Evolutionary conservation across 2,113 vertebrate genomes (phyloP), one percentile per base, ranked within the genome.

Genomic region (Excalfactoria chinensis): DNA sequence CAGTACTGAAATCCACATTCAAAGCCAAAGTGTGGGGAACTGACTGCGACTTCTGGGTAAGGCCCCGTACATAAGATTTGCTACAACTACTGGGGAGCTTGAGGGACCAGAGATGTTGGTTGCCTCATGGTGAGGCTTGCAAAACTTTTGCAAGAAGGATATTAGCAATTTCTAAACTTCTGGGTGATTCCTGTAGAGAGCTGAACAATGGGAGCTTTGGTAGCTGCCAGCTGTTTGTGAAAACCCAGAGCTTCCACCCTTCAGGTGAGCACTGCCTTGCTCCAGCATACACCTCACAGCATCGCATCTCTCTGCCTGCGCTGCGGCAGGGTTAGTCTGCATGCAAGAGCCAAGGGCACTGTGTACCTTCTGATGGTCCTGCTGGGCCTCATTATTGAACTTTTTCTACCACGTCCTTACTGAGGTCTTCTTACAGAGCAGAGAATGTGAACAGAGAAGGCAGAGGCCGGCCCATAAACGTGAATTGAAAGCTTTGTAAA

Each of bases 201-300:
- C 7, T 78, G 62, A 88, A 32, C 34, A 21, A 16, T 26, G 5
- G 20, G 35, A 84, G 44, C 0, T 0, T 37, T 71, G 43, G 37
- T 60, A 86, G 64, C 34, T 17, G 3, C 28, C 17, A 84, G 43
- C 23, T 56, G 25, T 37, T 86, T 86, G 32, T 84, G 30, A 20
- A 81, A 81, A 80, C 12, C 37, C 41, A 35, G 35, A 87, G 0
- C 70, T 74, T 67, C 76, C 56, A 58, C 8, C 18, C 34, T 8
- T 32, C 20, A 44, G 56, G 48, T 1, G 37, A 63, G 3, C 22
- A 3, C 8, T 51, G 43, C 53, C 43, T 81, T 51, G 9, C 19
- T 78, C 21, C 0, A 3, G 9, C 0, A 1, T 0, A 0, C 17
- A 49, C 32, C 72, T 94, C 1, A 1, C 0, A 6, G 25, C 51